Evolutionary conservation across 1,140 invertebrate species (phyloP).

Genomic region (Drosophila guanche): DNA sequence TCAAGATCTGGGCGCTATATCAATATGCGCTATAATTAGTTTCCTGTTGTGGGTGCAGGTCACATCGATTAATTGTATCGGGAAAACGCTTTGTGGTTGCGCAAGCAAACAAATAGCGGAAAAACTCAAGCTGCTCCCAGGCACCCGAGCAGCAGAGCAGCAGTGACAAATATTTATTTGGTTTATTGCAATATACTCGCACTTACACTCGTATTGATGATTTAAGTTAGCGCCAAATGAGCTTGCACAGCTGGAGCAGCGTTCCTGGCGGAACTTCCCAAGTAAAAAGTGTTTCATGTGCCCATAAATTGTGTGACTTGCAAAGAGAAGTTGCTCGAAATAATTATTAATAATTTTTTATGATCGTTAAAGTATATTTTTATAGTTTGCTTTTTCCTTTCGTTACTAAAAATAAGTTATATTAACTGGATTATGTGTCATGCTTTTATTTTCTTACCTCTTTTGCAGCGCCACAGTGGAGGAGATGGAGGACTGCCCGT

Average conservation of each 20-base stretch:
- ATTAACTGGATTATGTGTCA: too few species aligned
- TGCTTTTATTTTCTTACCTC: neutral
- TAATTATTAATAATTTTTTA: neutral
- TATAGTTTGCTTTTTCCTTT: too few species aligned
- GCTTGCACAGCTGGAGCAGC: conserved; percentile 61
- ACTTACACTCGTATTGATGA: conserved; percentile 22
- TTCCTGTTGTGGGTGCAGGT: conserved; percentile 25
- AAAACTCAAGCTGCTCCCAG: conserved; percentile 8
- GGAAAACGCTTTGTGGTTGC: conserved; percentile 25
- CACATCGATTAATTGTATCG: conserved; percentile 49
- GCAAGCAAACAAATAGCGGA: conserved; percentile 25
- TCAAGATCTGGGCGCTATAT: conserved; percentile 42
- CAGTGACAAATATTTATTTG: conserved; percentile 35
- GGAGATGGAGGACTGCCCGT: conserved; percentile 63
- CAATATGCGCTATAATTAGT: conserved; percentile 41
- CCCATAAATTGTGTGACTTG: conserved; percentile 6
- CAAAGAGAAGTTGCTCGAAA: neutral
- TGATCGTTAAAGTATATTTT: too few species aligned
- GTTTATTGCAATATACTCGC: conserved; percentile 34
- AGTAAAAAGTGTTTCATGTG: neutral
- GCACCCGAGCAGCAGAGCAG: conserved; percentile 5
- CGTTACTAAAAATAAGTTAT: too few species aligned
- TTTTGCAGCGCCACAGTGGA: conserved; percentile 33
- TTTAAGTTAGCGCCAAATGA: conserved; percentile 55
- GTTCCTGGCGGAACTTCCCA: neutral